A percentile compares a stretch with the other conserved stretches of the same genome.
phyloP scores from a whole-genome alignment of 1,140 invertebrate species.

The Tribolium madens region DNA sequence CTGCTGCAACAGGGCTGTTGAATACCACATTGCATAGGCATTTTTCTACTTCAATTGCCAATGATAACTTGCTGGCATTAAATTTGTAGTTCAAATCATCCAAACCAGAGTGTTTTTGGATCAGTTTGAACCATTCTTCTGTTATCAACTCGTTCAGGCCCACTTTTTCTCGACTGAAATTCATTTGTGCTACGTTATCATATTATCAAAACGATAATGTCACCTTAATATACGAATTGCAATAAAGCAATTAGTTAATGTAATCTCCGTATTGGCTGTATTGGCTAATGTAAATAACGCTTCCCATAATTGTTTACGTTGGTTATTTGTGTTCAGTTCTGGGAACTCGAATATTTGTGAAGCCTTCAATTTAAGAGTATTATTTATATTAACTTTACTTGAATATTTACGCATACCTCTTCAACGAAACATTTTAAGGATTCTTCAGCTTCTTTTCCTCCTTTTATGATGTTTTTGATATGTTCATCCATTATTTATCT shows the following conservation, averaged over 20 bases:
- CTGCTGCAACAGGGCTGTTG: constrained; percentile 80
- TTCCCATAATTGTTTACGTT: constrained; percentile 69
- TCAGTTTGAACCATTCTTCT: constrained; percentile 73
- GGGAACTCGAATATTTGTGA: constrained; percentile 67
- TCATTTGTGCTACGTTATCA: constrained; percentile 45
- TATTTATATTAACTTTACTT: neutral
- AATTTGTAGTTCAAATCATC: constrained; percentile 65
- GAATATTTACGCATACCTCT: neutral
- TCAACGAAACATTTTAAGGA: neutral
- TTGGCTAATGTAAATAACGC: constrained; percentile 68
- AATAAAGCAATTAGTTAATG: constrained; percentile 68
- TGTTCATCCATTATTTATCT: neutral
- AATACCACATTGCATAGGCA: constrained; percentile 91
- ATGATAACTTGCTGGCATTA: constrained; percentile 67
- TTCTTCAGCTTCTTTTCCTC: neutral
- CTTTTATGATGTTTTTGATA: neutral
- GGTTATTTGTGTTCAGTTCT: constrained; percentile 67
- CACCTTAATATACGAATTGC: constrained; percentile 71
- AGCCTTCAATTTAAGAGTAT: constrained; percentile 64
- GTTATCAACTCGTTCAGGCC: constrained; percentile 78
- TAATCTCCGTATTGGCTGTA: constrained; percentile 61
- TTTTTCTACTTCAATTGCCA: constrained; percentile 85
- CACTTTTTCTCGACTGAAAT: constrained; percentile 79
- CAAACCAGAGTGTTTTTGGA: constrained; percentile 76
- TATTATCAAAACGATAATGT: no score